A percentile compares a stretch with the other conserved stretches of the same genome.
Conservation (phyloP, 2,888 invertebrate species). For the Drosophila gaucha region DNA sequence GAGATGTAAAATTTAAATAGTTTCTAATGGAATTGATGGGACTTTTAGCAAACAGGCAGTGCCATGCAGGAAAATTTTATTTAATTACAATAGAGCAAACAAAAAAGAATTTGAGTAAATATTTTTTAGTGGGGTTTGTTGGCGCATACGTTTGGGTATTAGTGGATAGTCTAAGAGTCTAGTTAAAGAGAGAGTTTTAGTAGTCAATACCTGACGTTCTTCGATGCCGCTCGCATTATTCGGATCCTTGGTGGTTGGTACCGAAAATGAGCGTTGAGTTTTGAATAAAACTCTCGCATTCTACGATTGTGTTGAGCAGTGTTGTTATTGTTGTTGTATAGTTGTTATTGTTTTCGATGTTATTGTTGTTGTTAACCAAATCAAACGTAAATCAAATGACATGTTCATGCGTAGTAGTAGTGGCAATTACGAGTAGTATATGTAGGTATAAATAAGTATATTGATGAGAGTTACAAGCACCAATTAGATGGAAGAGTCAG, state of each 20-base stretch:
- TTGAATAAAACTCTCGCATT: conserved; percentile 93
- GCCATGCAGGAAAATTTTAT: conserved; percentile 56
- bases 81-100: conserved; percentile 6
- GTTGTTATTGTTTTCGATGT: conserved; percentile 42
- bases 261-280: conserved; percentile 96
- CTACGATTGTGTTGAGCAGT: conserved; percentile 74
- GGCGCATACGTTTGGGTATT: conserved; percentile 23
- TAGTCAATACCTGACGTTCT: conserved; percentile 84
- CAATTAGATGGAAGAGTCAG: conserved; percentile 80
- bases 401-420: conserved; percentile 67
- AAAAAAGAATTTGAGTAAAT: conserved; percentile 20
- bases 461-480: conserved; percentile 79
- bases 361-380: conserved; percentile 50
- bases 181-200: conserved; percentile 48
- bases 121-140: conserved; percentile 24
- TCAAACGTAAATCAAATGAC: conserved; percentile 60
- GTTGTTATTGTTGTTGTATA: conserved; percentile 36
- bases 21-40: conserved; percentile 28
- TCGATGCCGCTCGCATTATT: conserved; percentile 84
- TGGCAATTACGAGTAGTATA: conserved; percentile 26
- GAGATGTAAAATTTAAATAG: conserved; percentile 4
- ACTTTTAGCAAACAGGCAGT: conserved; percentile 34
- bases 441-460: conserved; percentile 41
- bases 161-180: conserved; percentile 38
- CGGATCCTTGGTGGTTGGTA: conserved; percentile 94